Conservation (phyloP, 2,113 vertebrate species). For the Sula dactylatra region DNA sequence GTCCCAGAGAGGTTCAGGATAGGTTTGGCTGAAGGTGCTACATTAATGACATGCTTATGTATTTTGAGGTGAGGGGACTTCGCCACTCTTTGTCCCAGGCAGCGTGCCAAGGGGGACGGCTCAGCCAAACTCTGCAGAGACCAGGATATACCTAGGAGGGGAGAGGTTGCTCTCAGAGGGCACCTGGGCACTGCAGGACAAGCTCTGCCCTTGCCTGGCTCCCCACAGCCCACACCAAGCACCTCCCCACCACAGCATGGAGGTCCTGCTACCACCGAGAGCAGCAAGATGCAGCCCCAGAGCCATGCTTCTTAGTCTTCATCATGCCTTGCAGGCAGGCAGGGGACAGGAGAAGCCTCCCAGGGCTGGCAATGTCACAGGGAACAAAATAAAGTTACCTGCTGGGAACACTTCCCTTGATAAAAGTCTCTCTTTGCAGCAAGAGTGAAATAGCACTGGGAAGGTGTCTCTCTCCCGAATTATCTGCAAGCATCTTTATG, state of each 20-base stretch:
- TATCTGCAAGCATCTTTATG: neutral
- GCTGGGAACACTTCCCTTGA: neutral
- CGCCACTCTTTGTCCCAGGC: neutral
- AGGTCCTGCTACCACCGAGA: neutral
- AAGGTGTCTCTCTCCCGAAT: neutral
- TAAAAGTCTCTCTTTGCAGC: neutral
- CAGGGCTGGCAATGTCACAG: neutral
- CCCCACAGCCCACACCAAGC: neutral
- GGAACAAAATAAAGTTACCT: neutral
- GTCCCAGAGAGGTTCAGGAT: neutral
- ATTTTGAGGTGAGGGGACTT: neutral
- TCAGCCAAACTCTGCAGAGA: neutral
- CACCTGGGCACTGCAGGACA: neutral
- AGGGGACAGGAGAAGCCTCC: neutral
- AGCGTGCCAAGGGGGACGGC: accelerated
- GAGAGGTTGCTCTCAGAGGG: neutral
- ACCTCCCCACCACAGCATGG: neutral
- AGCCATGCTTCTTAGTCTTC: neutral
- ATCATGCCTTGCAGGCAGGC: neutral
- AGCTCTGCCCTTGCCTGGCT: neutral
- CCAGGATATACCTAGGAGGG: neutral
- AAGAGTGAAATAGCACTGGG: neutral
- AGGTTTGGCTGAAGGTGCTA: neutral
- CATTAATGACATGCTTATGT: neutral
- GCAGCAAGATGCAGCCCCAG: accelerated